Percentiles rank a stretch among this genome's conserved stretches.
These are phyloP conservation scores for Palythoa caribaeorum DNA, from an alignment of 92 coral and sea anemone species.

Conservation along the genomic window DNA sequence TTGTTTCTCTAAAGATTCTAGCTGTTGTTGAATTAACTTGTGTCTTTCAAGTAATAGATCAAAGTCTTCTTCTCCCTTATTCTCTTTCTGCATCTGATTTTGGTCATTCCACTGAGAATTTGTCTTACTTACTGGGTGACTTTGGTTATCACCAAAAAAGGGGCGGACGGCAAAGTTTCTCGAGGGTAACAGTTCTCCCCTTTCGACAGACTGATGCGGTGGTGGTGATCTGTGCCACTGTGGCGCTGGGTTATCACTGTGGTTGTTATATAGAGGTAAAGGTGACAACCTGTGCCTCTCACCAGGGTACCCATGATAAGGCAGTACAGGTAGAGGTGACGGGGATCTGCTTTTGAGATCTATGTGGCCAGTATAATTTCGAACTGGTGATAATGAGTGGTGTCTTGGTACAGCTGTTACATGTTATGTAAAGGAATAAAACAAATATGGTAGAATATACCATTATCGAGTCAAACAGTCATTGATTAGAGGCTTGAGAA, in stretches of 20 bases:
- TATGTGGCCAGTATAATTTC: neutral
- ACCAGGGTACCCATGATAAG: neutral
- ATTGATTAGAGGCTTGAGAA: neutral
- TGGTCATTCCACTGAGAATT: neutral
- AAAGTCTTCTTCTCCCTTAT: slow-evolving; percentile 73
- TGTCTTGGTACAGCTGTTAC: neutral
- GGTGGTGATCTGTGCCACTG: neutral
- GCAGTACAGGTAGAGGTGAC: neutral
- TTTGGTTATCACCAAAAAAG: slow-evolving; percentile 25
- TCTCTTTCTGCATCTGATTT: slow-evolving; percentile 56
- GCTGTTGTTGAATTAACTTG: slow-evolving; percentile 87
- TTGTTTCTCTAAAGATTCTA: slow-evolving; percentile 82
- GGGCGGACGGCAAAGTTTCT: slow-evolving; percentile 24
- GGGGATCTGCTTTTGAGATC: slow-evolving; percentile 5
- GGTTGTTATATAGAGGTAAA: slow-evolving; percentile 9
- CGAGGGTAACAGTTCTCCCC: neutral
- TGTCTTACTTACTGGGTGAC: neutral
- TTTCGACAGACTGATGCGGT: neutral
- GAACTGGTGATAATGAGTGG: neutral
- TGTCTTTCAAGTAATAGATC: slow-evolving; percentile 86
- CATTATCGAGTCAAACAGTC: neutral
- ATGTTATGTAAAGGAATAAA: slow-evolving; percentile 3
- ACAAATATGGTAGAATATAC: neutral
- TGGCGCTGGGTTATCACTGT: neutral
- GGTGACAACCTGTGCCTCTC: slow-evolving; percentile 22